Conservation (phyloP, 1,140 invertebrate genomes). For the Tetragnatha versicolor region DNA sequence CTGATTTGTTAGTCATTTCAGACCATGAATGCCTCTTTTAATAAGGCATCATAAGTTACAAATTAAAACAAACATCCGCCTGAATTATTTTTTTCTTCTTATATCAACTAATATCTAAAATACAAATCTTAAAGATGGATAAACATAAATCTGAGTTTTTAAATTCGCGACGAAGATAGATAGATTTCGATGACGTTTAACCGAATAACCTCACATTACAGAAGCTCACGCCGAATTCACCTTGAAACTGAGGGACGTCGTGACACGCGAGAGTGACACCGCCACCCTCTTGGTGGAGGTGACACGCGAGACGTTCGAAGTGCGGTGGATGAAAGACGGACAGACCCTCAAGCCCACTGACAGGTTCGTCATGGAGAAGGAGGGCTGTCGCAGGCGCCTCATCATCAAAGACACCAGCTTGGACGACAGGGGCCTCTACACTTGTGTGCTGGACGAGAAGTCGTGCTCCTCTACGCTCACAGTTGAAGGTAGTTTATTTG, state of each 20-base stretch:
- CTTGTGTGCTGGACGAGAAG: constrained; percentile 62
- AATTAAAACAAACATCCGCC: too few relatives aligned
- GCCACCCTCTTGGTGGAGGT: constrained; percentile 58
- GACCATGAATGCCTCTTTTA: too few relatives aligned
- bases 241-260: constrained; percentile 57
- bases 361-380: constrained; percentile 52
- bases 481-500: constrained; percentile 50
- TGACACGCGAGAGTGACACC: constrained; percentile 58
- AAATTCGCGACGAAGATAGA: too few relatives aligned
- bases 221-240: constrained; percentile 57
- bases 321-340: constrained; percentile 64
- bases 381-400: constrained; percentile 57
- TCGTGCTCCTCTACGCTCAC: constrained; percentile 56
- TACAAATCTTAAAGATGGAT: not conserved
- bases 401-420: constrained; percentile 58
- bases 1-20: too few relatives aligned
- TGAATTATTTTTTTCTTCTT: not conserved
- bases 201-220: constrained; percentile 4
- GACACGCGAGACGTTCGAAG: constrained; percentile 55
- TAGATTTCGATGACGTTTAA: too few relatives aligned
- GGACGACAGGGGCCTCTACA: constrained; percentile 64
- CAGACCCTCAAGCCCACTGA: constrained; percentile 60
- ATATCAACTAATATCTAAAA: not conserved
- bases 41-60: too few relatives aligned
- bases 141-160: not conserved